Evolutionary conservation across 2,113 vertebrate genomes (phyloP), one percentile per base, ranked within the genome.

Genomic region (Chauna torquata): DNA sequence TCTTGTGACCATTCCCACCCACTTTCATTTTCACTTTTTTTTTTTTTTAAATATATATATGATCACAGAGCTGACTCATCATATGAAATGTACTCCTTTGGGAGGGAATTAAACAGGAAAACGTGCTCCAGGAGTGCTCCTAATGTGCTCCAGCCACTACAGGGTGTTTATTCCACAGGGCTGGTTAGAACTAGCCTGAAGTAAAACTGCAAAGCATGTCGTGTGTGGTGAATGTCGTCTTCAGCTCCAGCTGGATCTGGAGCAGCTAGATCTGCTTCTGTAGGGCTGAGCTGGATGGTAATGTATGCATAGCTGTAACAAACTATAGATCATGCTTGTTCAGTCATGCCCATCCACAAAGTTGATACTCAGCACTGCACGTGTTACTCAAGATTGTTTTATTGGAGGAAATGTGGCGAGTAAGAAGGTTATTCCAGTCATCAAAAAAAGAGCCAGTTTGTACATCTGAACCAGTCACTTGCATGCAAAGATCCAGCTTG

Each of bases 171-270:
- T 52, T 70, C 44, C 34, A 40, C 20, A 54, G 52, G 32, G 18
- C 22, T 55, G 18, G 82, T 22, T 18, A 68, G 30, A 62, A 16
- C 3, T 55, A 55, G 36, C 16, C 72, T 50, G 38, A 79, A 79
- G 38, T 34, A 61, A 47, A 55, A 38, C n/a, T 16, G 36, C 70
- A 77, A 42, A 66, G 24, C 30, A 19, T 17, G 54, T 72, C 9
- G 58, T 1, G 0, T 19, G 40, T 32, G 20, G 28, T 36, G 24
- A 24, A 32, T 3, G 3, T 25, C 45, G 55, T 55, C 22, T 8
- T 27, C 25, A 62, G 36, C n/a, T n/a, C n/a, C n/a, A n/a, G n/a
- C n/a, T n/a, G n/a, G n/a, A n/a, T n/a, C n/a, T n/a, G n/a, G n/a
- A n/a, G n/a, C n/a, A n/a, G n/a, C n/a, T n/a, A 72, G 25, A 42